Conservation (phyloP, 2,113 vertebrate species). For the Elachura formosa region DNA sequence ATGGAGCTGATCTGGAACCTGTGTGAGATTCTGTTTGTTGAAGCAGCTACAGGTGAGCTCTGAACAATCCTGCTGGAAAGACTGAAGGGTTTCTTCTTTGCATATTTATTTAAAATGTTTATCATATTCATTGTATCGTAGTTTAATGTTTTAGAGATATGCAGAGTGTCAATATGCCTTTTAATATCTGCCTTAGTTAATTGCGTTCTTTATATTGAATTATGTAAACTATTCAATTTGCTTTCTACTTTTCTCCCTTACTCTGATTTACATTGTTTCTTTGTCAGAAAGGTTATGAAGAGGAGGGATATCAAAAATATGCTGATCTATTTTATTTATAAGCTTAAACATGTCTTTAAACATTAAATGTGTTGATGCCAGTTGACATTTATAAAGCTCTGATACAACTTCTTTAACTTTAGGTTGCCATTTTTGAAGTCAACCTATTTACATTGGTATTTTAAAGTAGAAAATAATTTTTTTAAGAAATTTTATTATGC, state of each 20-base stretch:
- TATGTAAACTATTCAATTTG: neutral
- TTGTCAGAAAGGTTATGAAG: neutral
- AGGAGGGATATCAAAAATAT: neutral
- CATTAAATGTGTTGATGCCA: neutral
- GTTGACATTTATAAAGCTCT: neutral
- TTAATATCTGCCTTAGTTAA: neutral
- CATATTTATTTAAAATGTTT: neutral
- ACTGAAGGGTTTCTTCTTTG: neutral
- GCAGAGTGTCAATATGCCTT: neutral
- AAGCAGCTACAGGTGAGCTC: constrained; percentile 84
- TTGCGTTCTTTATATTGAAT: neutral
- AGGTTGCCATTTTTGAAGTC: neutral
- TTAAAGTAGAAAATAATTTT: neutral
- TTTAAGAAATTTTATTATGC: neutral
- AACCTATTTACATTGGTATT: neutral
- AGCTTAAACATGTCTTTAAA: neutral
- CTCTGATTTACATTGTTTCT: neutral
- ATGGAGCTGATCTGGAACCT: constrained; percentile 98
- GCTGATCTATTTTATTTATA: neutral
- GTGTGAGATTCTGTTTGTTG: constrained; percentile 96
- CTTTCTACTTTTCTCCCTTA: neutral
- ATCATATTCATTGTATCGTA: neutral
- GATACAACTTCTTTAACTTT: neutral
- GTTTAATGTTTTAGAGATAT: neutral
- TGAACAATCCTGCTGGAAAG: neutral